These are phyloP conservation scores for Uloborus plumipes DNA, from an alignment of 2,888 invertebrate genomes.

Conservation along the genomic window DNA sequence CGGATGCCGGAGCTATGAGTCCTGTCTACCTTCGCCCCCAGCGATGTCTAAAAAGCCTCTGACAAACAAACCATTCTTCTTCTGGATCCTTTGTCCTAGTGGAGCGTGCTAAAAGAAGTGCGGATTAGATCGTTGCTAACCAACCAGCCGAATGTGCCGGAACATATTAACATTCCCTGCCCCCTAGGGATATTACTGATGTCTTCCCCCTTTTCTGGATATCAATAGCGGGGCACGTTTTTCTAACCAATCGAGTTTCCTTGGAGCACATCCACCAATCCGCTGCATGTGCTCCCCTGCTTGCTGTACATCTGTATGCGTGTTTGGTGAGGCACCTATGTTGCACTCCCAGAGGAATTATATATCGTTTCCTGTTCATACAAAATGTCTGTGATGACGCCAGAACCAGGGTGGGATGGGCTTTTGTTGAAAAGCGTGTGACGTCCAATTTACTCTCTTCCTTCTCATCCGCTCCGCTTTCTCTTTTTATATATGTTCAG, in stretches of 20 bases:
- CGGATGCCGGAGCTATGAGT: slow-evolving; percentile 50
- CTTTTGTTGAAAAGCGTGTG: slow-evolving; percentile 35
- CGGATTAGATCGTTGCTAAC: slow-evolving; percentile 60
- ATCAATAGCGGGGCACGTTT: slow-evolving; percentile 59
- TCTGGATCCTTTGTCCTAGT: slow-evolving; percentile 25
- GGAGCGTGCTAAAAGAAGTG: slow-evolving; percentile 58
- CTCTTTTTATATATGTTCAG: slow-evolving; percentile 24
- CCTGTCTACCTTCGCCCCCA: slow-evolving; percentile 10
- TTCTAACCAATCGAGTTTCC: slow-evolving; percentile 50
- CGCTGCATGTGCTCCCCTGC: slow-evolving; percentile 21
- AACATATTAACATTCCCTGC: slow-evolving; percentile 63
- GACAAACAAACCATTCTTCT: slow-evolving; percentile 60
- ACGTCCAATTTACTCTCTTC: slow-evolving; percentile 55
- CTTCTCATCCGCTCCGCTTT: slow-evolving; percentile 9
- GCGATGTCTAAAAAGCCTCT: slow-evolving; percentile 39
- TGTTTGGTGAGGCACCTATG: slow-evolving; percentile 59
- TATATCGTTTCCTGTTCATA: slow-evolving; percentile 58
- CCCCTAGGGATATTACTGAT: slow-evolving; percentile 57
- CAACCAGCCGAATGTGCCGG: slow-evolving; percentile 59
- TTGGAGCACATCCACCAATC: slow-evolving; percentile 43
- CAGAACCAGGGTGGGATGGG: slow-evolving; percentile 14
- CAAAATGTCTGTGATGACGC: slow-evolving; percentile 51
- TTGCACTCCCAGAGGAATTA: slow-evolving; percentile 56
- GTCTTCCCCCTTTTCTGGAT: slow-evolving; percentile 21
- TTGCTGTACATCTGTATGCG: slow-evolving; percentile 62